These are phyloP conservation scores for Holcopasites calliopsidis DNA, from an alignment of 1,140 invertebrate species.

Conservation along the genomic window DNA sequence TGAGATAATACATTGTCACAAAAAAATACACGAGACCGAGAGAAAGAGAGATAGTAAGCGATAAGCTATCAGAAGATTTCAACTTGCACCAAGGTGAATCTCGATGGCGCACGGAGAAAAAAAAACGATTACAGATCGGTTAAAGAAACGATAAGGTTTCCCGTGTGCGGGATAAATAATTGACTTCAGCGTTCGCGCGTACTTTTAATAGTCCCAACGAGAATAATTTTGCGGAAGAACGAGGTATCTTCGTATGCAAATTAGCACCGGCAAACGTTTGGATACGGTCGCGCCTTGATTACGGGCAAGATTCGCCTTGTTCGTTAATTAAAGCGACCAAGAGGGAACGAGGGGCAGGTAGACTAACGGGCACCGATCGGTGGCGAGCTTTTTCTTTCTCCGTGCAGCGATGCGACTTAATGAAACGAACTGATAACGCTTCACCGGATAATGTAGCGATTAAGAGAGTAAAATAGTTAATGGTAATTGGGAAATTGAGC, in stretches of 20 bases:
- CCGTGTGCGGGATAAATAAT: conserved; percentile 7
- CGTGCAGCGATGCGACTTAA: conserved; percentile 19
- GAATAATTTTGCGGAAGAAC: not conserved
- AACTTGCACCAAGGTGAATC: conserved; percentile 24
- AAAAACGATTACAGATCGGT: conserved; percentile 35
- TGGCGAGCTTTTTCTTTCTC: conserved; percentile 31
- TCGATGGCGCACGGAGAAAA: conserved; percentile 37
- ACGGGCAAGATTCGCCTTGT: not conserved
- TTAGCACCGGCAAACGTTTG: not conserved
- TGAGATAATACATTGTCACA: conserved; percentile 78
- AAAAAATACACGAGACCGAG: conserved; percentile 57
- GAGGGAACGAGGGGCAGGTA: no score
- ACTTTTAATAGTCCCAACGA: not conserved
- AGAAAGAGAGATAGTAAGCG: conserved; percentile 21
- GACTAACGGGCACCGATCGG: not conserved
- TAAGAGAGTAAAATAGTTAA: conserved; percentile 8
- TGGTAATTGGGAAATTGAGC: conserved; percentile 21
- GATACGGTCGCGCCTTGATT: not conserved
- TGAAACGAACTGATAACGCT: conserved; percentile 26
- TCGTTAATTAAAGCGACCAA: not conserved
- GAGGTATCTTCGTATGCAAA: conserved; percentile 1
- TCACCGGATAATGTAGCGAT: conserved; percentile 21
- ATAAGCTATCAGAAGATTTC: conserved; percentile 14
- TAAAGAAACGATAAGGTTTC: conserved; percentile 31
- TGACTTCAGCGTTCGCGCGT: not conserved